Percentiles rank a stretch among this genome's conserved stretches.
These are phyloP conservation scores for Lutraria lutraria DNA, from an alignment of 2,888 invertebrate species.

Conservation along the genomic window DNA sequence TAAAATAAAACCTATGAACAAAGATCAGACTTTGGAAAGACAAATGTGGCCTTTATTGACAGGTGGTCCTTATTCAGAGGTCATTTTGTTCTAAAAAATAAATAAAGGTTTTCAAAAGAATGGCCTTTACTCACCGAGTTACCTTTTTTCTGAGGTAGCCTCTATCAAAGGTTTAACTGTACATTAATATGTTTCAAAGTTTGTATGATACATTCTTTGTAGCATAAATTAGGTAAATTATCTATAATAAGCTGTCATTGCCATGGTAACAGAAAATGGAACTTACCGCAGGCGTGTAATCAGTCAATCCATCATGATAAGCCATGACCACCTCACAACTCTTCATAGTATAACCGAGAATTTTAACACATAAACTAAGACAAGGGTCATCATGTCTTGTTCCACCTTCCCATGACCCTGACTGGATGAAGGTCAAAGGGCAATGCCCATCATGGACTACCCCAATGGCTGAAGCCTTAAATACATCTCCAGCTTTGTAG, in stretches of 20 bases:
- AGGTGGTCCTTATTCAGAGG: too few relatives aligned
- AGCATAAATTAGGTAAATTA: background rate
- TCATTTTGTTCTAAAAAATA: too few relatives aligned
- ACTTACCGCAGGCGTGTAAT: slow-evolving; percentile 70
- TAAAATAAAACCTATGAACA: too few relatives aligned
- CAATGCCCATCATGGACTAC: slow-evolving; percentile 64
- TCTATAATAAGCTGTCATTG: background rate
- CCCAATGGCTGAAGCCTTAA: slow-evolving; percentile 67
- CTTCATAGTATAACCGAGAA: slow-evolving; percentile 68
- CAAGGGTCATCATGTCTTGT: slow-evolving; percentile 64
- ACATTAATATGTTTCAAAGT: too few relatives aligned
- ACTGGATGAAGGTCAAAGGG: slow-evolving; percentile 71
- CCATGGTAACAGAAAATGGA: background rate
- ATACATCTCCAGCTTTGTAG: slow-evolving; percentile 70
- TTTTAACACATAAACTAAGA: slow-evolving; percentile 71
- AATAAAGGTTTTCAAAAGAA: too few relatives aligned
- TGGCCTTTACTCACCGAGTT: too few relatives aligned
- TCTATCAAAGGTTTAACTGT: too few relatives aligned
- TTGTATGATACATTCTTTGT: background rate
- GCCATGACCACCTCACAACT: slow-evolving; percentile 73
- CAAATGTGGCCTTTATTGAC: too few relatives aligned
- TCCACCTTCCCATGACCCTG: slow-evolving; percentile 61
- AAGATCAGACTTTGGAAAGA: too few relatives aligned
- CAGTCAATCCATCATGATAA: slow-evolving; percentile 74
- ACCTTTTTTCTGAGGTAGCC: too few relatives aligned